Evolutionary conservation across 37 sponge, comb jelly and placozoan genomes (phyloP), one percentile per base, ranked within the genome.

Genomic region (Ephydatia muelleri): DNA sequence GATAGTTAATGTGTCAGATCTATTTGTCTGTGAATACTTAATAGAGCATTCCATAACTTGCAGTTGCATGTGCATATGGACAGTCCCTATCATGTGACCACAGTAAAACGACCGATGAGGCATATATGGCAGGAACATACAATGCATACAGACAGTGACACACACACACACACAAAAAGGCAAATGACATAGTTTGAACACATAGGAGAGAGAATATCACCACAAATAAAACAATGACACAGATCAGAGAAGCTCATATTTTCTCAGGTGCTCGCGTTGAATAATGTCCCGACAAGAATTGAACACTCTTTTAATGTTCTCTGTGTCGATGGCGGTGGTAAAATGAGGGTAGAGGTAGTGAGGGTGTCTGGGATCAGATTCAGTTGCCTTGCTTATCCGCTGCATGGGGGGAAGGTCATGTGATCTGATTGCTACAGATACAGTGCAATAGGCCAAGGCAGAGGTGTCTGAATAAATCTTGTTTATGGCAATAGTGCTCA

Each of bases 301-400:
- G 75, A 98, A 98, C 49, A 98, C 99, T 72, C 92, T 76, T 28
- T 81, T 69, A 36, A 98, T 98, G 75, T 98, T 98, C 71, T 98
- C 95, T 32, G 99, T 98, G 84, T 98, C 99, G 25, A 98, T 81
- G 33, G 99, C 99, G 16, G 95, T 95, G 30, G 99, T 98, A 83
- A 98, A 98, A 77, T 98, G 97, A 0, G 99, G 95, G 64, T 96
- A 98, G 80, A 88, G 87, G 38, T 75, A 93, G 30, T 93, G 91
- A 3, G 87, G 76, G 16, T 57, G 57, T 57, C 57, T 57, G 57
- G 57, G 82, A 32, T 89, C 78, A 81, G 86, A 84, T 21, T 86
- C 88, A 2, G 88, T 66, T 47, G 75, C 68, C 80, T 70, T 74
- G 81, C 88, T 93, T 12, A 93, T 33, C 38, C 76, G 80, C 94